Percentiles rank a stretch among this genome's conserved stretches.
phyloP scores from a whole-genome alignment of 2,113 vertebrate species.

The Sprattus sprattus region DNA sequence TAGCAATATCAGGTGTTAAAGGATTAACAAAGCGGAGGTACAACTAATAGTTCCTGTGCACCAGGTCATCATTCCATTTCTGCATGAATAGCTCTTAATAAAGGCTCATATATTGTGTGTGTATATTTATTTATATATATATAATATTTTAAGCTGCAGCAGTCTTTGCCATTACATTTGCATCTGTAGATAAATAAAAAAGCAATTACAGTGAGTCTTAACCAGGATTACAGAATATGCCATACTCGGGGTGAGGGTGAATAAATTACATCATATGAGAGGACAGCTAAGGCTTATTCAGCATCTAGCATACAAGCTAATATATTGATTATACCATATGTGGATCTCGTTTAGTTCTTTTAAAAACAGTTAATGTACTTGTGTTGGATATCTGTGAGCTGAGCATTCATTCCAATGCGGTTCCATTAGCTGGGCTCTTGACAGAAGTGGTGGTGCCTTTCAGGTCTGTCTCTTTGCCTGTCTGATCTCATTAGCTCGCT shows the following conservation, averaged over 20 bases:
- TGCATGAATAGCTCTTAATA: not conserved
- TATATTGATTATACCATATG: not conserved
- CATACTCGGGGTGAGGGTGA: not conserved
- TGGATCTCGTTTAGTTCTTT: not conserved
- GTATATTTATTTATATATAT: not conserved
- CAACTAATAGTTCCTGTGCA: not conserved
- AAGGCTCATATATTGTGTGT: not conserved
- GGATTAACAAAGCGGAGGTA: not conserved
- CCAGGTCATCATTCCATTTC: not conserved
- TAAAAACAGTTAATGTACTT: not conserved
- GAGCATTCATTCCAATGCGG: not conserved
- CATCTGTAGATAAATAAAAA: not conserved
- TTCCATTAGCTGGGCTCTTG: not conserved
- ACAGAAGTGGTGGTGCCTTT: constrained; percentile 15
- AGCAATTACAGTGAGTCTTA: not conserved
- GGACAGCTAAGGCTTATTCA: not conserved
- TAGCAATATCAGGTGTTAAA: not conserved
- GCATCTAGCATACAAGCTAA: not conserved
- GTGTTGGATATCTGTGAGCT: not conserved
- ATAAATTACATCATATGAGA: not conserved
- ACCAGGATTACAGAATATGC: not conserved
- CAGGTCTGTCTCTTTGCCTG: constrained; percentile 37
- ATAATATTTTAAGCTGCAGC: not conserved
- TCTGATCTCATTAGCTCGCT: constrained; percentile 47
- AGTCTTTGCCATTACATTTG: not conserved